Evolutionary conservation across 1,140 invertebrate species (phyloP).

Genomic region (Papilio helenus): DNA sequence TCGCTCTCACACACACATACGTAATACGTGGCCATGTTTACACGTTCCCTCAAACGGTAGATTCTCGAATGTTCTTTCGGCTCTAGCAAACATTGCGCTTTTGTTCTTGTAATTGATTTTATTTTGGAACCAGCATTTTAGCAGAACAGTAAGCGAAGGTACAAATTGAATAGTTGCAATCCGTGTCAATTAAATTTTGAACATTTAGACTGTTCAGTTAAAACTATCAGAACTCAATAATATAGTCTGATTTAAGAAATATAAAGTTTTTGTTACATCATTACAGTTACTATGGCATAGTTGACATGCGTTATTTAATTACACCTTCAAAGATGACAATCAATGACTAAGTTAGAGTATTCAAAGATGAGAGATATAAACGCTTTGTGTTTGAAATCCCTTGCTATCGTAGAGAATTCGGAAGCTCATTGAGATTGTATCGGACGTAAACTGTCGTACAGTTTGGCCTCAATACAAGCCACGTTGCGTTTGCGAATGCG

Average conservation of each 20-base stretch:
- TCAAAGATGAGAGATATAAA: not conserved
- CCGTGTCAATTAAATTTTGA: too few species aligned
- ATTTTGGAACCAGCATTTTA: not conserved
- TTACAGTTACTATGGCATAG: too few species aligned
- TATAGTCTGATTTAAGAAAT: too few species aligned
- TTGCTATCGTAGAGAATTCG: not conserved
- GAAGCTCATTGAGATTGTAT: constrained; percentile 22
- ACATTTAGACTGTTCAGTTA: too few species aligned
- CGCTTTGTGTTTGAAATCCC: constrained; percentile 4
- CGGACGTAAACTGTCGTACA: constrained; percentile 17
- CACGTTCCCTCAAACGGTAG: constrained; percentile 5
- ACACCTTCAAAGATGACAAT: not conserved
- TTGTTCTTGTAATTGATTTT: constrained; percentile 22
- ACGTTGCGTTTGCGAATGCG: constrained; percentile 15
- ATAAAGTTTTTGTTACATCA: too few species aligned
- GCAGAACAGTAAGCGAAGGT: not conserved
- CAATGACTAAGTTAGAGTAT: not conserved
- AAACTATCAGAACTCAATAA: too few species aligned
- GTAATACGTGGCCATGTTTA: constrained; percentile 3
- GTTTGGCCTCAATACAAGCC: constrained; percentile 22
- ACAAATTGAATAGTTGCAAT: not conserved
- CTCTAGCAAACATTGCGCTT: constrained; percentile 19
- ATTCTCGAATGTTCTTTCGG: constrained; percentile 25
- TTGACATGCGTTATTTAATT: too few species aligned
- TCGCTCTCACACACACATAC: constrained; percentile 45